Percentiles rank a stretch among this genome's conserved stretches.
Evolutionary conservation across 2,113 vertebrate species (phyloP).

Genomic region (Acanthochromis polyacanthus): DNA sequence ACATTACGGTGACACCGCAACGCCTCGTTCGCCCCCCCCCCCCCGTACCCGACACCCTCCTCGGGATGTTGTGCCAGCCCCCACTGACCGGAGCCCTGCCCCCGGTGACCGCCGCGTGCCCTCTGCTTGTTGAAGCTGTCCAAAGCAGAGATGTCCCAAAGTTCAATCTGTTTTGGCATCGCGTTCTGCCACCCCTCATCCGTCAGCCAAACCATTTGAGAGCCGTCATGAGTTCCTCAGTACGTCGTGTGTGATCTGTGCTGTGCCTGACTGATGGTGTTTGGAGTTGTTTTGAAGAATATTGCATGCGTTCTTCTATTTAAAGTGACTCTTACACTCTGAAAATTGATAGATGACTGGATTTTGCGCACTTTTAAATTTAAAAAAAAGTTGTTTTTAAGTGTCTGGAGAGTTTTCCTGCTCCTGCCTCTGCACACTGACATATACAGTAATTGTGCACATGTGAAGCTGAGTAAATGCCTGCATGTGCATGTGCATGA

Average conservation of each 20-base stretch:
- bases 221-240: conserved; percentile 48
- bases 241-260: not conserved
- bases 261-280: not conserved
- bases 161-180: conserved; percentile 83
- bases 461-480: conserved; percentile 39
- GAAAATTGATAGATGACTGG: not conserved
- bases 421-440: not conserved
- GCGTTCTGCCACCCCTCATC: conserved; percentile 80
- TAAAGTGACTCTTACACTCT: too few relatives aligned
- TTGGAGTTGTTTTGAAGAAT: not conserved
- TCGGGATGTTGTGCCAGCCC: conserved; percentile 71
- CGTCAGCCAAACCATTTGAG: conserved; percentile 75
- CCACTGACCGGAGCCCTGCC: conserved; percentile 80
- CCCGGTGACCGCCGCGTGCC: conserved; percentile 84
- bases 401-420: not conserved
- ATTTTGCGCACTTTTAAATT: not conserved
- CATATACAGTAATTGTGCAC: conserved; percentile 21
- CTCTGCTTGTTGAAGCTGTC: conserved; percentile 84
- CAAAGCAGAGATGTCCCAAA: conserved; percentile 79
- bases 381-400: not conserved
- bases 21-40: conserved; percentile 50
- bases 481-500: conserved; percentile 45
- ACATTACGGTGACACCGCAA: conserved; percentile 81
- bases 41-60: conserved; percentile 55
- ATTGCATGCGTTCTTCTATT: too few relatives aligned